Evolutionary conservation across 2,888 invertebrate species (phyloP), one percentile per base, ranked within the genome.

Genomic region (Smittia sp.): DNA sequence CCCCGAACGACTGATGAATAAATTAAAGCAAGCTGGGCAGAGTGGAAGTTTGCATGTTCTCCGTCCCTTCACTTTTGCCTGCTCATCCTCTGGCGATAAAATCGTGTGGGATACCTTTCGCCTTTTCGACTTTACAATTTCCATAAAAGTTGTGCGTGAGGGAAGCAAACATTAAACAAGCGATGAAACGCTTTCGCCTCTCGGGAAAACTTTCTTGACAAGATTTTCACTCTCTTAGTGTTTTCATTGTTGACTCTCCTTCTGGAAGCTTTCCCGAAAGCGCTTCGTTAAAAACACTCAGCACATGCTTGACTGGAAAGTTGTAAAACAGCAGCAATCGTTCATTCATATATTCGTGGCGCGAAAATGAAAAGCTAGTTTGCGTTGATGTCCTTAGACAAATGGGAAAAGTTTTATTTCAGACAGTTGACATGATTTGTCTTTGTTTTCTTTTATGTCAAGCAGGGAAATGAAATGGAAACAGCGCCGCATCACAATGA

Each of bases 221-320:
- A 3, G 32, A 32, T 32, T 32, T 32, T 32, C 46, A 46, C 46
- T 46, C 46, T 46, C 46, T 46, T n/a, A 46, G 11, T 3, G 46
- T 15, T 46, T 46, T 46, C n/a, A n/a, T n/a, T n/a, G n/a, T n/a
- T n/a, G n/a, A n/a, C n/a, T n/a, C 11, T 32, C 46, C 46, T n/a
- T 46, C 46, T 6, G 6, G 46, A n/a, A 46, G n/a, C 2, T 2
- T 46, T 46, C 46, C 46, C 6, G 2, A 3, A 6, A 46, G n/a
- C 46, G 46, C 11, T 46, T 46, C 46, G 46, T 46, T 46, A 46
- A 46, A 46, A 46, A 11, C 46, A 46, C n/a, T 46, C 46, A 46
- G 15, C 46, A 46, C 2, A n/a, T 6, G 3, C 4, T 46, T 3
- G 2, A 6, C 15, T 13, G 46, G 46, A 46, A 46, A 46, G n/a